A percentile compares a stretch with the other conserved stretches of the same genome.
phyloP scores from a whole-genome alignment of 2,113 vertebrate species.

The Kryptolebias marmoratus region DNA sequence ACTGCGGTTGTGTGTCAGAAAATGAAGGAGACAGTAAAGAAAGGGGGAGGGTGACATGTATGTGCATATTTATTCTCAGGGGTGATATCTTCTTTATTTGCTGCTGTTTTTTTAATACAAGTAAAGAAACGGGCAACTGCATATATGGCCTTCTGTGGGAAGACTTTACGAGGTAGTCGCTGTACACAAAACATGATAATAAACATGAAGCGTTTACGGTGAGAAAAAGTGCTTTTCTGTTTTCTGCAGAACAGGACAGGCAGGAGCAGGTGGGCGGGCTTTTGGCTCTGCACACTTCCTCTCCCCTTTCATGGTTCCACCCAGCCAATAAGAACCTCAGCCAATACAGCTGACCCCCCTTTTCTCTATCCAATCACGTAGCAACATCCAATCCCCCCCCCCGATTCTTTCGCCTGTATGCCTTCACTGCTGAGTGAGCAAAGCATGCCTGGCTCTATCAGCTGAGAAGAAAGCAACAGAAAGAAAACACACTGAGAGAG shows the following conservation, averaged over 20 bases:
- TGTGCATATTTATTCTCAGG: conserved; percentile 46
- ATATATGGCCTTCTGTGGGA: background rate
- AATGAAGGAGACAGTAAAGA: conserved; percentile 3
- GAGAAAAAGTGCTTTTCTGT: conserved; percentile 25
- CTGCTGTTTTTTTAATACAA: conserved; percentile 8
- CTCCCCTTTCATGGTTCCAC: conserved; percentile 17
- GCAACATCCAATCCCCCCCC: background rate
- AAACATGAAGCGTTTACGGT: conserved; percentile 23
- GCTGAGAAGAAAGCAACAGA: conserved; percentile 78
- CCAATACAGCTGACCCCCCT: conserved; percentile 54
- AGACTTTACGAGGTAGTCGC: background rate
- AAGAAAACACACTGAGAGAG: conserved; percentile 45
- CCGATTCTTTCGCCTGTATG: conserved; percentile 54
- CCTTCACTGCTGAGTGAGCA: conserved; percentile 82
- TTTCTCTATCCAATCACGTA: conserved; percentile 54
- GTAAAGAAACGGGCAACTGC: background rate
- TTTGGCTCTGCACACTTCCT: conserved; percentile 1
- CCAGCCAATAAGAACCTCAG: conserved; percentile 66
- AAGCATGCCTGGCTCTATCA: conserved; percentile 77
- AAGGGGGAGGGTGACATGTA: conserved; percentile 4
- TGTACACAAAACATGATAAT: conserved; percentile 24
- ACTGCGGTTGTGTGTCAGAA: conserved; percentile 15
- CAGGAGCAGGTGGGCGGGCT: conserved; percentile 68
- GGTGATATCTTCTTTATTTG: conserved; percentile 10
- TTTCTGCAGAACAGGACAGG: conserved; percentile 65